Percentiles rank a stretch among this genome's conserved stretches.
Evolutionary conservation across 2,797 vertebrate species (phyloP).

Genomic region (Lindbergichthys nudifrons): DNA sequence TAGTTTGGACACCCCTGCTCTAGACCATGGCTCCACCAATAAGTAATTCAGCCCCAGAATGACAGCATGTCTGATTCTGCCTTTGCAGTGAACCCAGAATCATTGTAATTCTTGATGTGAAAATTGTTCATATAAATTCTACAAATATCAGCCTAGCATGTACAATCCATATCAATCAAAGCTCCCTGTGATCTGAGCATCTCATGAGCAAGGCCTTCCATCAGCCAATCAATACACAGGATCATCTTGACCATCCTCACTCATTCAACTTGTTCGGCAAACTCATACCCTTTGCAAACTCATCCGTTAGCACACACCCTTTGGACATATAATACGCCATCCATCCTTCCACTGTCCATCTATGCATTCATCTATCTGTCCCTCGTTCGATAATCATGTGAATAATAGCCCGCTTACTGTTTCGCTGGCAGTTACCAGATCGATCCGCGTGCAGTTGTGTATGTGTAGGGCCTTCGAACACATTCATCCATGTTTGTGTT

Average conservation of each 20-base stretch:
- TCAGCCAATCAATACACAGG: conserved; percentile 65
- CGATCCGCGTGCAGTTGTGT: conserved; percentile 21
- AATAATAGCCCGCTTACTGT: conserved; percentile 32
- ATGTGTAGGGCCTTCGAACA: conserved; percentile 28
- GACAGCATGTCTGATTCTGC: neutral
- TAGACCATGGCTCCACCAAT: neutral
- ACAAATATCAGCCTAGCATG: conserved; percentile 7
- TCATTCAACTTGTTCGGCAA: conserved; percentile 46
- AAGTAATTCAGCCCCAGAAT: neutral
- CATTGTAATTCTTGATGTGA: neutral
- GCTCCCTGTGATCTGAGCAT: neutral
- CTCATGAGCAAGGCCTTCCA: conserved; percentile 15
- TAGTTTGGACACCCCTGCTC: no score
- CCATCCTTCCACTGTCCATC: conserved; percentile 28
- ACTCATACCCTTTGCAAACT: conserved; percentile 47
- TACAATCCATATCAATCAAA: conserved; percentile 7
- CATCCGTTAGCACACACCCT: conserved; percentile 55
- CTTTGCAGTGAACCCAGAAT: neutral
- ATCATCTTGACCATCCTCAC: conserved; percentile 41
- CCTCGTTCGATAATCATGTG: conserved; percentile 38
- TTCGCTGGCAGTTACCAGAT: conserved; percentile 55
- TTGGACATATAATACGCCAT: conserved; percentile 45
- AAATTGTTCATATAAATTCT: neutral
- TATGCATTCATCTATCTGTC: conserved; percentile 30
- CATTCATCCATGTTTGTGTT: conserved; percentile 41